Evolutionary conservation across 2,888 invertebrate genomes (phyloP).

Genomic region (Anoncus sp.): DNA sequence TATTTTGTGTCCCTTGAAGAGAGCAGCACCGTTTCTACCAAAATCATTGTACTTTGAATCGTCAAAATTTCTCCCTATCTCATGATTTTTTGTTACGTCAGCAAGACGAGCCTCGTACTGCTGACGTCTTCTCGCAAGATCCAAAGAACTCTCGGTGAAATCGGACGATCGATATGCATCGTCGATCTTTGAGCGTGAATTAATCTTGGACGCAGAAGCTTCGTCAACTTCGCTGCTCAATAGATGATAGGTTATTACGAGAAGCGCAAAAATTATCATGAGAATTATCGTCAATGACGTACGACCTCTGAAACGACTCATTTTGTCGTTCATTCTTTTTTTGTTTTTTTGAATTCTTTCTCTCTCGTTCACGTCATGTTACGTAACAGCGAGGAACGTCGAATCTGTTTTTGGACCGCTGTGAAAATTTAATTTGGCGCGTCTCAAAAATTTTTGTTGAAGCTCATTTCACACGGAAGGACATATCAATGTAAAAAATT

Average conservation of each 20-base stretch:
- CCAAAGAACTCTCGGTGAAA: slow-evolving; percentile 69
- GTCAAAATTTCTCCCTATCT: slow-evolving; percentile 33
- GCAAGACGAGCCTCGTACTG: slow-evolving; percentile 71
- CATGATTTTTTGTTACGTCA: slow-evolving; percentile 62
- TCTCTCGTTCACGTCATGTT: not conserved
- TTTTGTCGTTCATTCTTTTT: slow-evolving; percentile 62
- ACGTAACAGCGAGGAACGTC: no score
- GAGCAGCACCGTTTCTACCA: slow-evolving; percentile 34
- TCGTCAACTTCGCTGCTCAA: slow-evolving; percentile 77
- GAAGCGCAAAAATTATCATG: slow-evolving; percentile 75
- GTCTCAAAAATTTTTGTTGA: no score
- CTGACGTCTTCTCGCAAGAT: slow-evolving; percentile 67
- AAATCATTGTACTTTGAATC: slow-evolving; percentile 41
- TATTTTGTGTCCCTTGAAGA: slow-evolving; percentile 85
- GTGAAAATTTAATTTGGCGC: no score
- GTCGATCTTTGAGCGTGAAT: slow-evolving; percentile 66
- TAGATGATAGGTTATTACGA: slow-evolving; percentile 80
- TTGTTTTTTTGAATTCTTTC: not conserved
- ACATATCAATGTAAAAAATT: no score
- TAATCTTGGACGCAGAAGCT: slow-evolving; percentile 65
- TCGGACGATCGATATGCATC: slow-evolving; percentile 69
- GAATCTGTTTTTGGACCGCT: no score
- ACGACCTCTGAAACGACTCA: slow-evolving; percentile 77
- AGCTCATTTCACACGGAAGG: no score
- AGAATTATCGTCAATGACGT: slow-evolving; percentile 76